Conservation (phyloP, 2,888 invertebrate genomes). For the Drosophila siamana region DNA sequence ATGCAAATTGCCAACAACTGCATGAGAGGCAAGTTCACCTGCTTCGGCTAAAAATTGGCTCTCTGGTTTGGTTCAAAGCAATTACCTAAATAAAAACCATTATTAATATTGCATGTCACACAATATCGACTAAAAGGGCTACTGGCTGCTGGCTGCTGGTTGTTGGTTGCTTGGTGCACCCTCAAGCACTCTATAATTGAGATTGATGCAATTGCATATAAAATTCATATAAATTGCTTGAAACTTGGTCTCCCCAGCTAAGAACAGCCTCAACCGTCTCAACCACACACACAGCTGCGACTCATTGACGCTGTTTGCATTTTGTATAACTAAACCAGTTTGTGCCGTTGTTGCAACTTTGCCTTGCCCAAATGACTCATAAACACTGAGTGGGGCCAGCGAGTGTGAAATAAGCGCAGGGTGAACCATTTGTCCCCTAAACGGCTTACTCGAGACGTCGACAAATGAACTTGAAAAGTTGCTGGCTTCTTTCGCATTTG, state of each 20-base stretch:
- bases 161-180: constrained; percentile 30
- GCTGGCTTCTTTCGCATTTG: not conserved
- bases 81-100: constrained; percentile 71
- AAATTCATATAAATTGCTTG: constrained; percentile 71
- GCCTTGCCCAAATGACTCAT: constrained; percentile 74
- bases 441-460: constrained; percentile 4
- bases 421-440: constrained; percentile 48
- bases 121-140: constrained; percentile 12
- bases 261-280: constrained; percentile 2
- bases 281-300: constrained; percentile 35
- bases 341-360: constrained; percentile 56
- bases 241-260: constrained; percentile 36
- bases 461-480: constrained; percentile 33
- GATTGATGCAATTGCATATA: constrained; percentile 77
- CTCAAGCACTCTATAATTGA: constrained; percentile 68
- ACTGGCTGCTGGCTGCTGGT: too few species aligned
- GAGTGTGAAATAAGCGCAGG: constrained; percentile 48
- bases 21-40: constrained; percentile 35
- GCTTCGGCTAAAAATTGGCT: constrained; percentile 11
- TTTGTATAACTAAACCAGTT: constrained; percentile 45
- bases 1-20: constrained; percentile 44
- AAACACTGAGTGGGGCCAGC: constrained; percentile 60
- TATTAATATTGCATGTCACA: constrained; percentile 75
- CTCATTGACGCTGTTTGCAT: constrained; percentile 33
- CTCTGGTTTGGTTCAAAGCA: constrained; percentile 52